Percentiles rank a stretch among this genome's conserved stretches.
phyloP scores from a whole-genome alignment of 2,113 vertebrate genomes.

The Neomonachus schauinslandi region DNA sequence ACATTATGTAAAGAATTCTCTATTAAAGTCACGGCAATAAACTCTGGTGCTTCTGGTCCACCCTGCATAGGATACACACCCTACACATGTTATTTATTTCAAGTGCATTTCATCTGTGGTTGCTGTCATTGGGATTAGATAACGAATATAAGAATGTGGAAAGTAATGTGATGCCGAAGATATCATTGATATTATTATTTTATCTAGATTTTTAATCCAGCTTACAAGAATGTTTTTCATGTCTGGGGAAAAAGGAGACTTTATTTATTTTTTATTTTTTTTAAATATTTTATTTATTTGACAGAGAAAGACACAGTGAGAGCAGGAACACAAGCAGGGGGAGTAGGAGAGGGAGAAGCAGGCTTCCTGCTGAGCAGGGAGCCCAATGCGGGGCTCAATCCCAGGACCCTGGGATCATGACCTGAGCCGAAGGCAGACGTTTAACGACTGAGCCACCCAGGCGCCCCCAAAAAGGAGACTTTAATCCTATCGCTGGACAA shows the following conservation, averaged over 20 bases:
- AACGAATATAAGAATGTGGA: constrained; percentile 84
- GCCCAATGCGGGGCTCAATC: too few species aligned
- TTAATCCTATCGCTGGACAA: constrained; percentile 84
- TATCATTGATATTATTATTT: constrained; percentile 84
- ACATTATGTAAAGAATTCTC: constrained; percentile 79
- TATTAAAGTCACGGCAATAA: constrained; percentile 76
- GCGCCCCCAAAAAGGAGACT: constrained; percentile 71
- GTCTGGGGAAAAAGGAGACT: constrained; percentile 81
- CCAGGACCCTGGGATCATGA: too few species aligned
- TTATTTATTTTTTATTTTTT: too few species aligned
- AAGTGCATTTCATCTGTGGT: constrained; percentile 83
- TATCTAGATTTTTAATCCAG: constrained; percentile 86
- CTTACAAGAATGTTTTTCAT: constrained; percentile 87
- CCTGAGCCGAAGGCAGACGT: too few species aligned
- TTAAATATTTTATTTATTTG: too few species aligned
- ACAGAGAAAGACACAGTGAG: too few species aligned
- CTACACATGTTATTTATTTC: constrained; percentile 86
- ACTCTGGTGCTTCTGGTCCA: constrained; percentile 73
- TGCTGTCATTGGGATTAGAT: constrained; percentile 84
- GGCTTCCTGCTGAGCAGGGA: too few species aligned
- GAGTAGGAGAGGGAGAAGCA: too few species aligned
- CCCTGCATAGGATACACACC: constrained; percentile 82
- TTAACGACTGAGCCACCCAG: too few species aligned
- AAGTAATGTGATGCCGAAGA: constrained; percentile 81
- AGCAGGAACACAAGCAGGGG: too few species aligned